Conservation (phyloP, 2,113 vertebrate genomes). For the Eleginops maclovinus region DNA sequence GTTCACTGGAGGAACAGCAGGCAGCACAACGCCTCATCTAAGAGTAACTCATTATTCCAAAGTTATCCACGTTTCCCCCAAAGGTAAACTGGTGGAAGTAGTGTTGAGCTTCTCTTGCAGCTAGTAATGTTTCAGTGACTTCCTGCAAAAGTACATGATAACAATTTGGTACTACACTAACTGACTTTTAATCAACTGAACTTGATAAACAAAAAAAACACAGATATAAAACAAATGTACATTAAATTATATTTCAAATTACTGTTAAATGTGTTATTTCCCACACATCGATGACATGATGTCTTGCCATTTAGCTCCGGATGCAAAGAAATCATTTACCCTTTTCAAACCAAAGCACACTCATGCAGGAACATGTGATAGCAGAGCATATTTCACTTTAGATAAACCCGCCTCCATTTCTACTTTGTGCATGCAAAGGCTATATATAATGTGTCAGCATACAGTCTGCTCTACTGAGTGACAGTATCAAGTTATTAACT, state of each 20-base stretch:
- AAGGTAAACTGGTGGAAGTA: conserved; percentile 23
- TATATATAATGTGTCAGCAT: too few relatives aligned
- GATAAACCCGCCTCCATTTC: too few relatives aligned
- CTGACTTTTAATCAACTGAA: neutral
- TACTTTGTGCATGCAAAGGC: too few relatives aligned
- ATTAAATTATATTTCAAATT: neutral
- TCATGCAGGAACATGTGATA: too few relatives aligned
- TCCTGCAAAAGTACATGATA: too few relatives aligned
- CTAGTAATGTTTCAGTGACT: too few relatives aligned
- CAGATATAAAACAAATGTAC: neutral
- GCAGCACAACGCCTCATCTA: conserved; percentile 18
- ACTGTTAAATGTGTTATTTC: too few relatives aligned
- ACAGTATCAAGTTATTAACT: too few relatives aligned
- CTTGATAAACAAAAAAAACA: neutral
- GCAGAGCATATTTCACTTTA: too few relatives aligned
- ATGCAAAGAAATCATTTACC: neutral
- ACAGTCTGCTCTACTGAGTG: too few relatives aligned
- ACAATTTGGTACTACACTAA: neutral
- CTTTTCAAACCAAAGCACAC: too few relatives aligned
- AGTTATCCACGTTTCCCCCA: conserved; percentile 32
- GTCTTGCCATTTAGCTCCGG: neutral
- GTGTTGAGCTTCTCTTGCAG: neutral
- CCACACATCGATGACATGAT: neutral
- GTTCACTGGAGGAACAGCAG: conserved; percentile 28
- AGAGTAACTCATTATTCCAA: conserved; percentile 28